Evolutionary conservation across 1,140 invertebrate species (phyloP).

Genomic region (Lepidotrigona ventralis): DNA sequence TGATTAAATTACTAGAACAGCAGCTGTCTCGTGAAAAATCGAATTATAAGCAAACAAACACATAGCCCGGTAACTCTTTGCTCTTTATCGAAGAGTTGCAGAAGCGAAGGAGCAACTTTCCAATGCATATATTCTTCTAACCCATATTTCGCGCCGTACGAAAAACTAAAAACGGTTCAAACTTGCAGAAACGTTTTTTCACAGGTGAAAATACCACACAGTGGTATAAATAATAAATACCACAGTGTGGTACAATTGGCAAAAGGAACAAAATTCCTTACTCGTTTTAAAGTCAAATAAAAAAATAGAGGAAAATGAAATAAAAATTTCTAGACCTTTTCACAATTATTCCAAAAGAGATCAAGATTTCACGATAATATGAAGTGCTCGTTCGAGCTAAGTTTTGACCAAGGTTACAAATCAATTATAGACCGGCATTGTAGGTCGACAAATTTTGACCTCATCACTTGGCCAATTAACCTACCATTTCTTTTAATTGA

Average conservation of each 20-base stretch:
- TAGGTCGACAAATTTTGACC: background rate
- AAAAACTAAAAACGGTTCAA: background rate
- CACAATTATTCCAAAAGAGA: too few species aligned
- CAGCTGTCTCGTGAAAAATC: conserved; percentile 18
- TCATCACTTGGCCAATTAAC: background rate
- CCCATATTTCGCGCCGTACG: background rate
- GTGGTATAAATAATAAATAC: too few species aligned
- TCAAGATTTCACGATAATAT: background rate
- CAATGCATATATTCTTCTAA: conserved; percentile 6
- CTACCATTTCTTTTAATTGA: background rate
- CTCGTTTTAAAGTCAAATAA: too few species aligned
- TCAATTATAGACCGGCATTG: background rate
- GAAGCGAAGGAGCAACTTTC: background rate
- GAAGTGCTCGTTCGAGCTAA: background rate
- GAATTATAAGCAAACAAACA: background rate
- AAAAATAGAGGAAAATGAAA: background rate
- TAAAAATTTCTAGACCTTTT: background rate
- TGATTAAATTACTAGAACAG: conserved; percentile 31
- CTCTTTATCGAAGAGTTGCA: conserved; percentile 7
- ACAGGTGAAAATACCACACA: background rate
- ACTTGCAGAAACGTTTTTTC: background rate
- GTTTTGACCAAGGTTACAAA: background rate
- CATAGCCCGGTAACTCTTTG: background rate
- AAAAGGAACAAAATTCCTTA: background rate
- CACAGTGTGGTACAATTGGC: background rate